phyloP scores from a whole-genome alignment of 2,888 invertebrate genomes.

The Linnaemya vulpina region DNA sequence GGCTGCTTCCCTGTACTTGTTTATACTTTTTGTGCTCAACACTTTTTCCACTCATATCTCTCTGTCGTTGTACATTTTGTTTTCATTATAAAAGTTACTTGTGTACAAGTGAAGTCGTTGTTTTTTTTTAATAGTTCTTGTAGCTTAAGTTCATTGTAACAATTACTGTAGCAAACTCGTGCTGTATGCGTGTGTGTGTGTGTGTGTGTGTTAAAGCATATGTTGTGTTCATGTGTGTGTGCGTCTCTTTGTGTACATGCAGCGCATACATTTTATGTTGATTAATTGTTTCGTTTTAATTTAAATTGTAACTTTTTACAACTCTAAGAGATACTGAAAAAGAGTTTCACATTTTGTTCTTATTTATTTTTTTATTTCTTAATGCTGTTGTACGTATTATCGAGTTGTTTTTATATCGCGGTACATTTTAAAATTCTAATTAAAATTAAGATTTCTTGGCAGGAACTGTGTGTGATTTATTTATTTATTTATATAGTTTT shows the following conservation, averaged over 20 bases:
- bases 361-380: conserved; percentile 1
- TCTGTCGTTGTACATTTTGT: neutral
- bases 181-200: neutral
- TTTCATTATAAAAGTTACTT: conserved; percentile 10
- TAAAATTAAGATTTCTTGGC: conserved; percentile 43
- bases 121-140: conserved; percentile 29
- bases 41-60: neutral
- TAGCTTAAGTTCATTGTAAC: conserved; percentile 53
- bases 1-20: conserved; percentile 44
- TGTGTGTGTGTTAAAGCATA: neutral
- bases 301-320: conserved; percentile 64
- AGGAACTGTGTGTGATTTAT: neutral
- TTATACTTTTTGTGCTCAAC: conserved; percentile 18
- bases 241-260: conserved; percentile 13
- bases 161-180: neutral
- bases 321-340: conserved; percentile 27
- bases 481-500: conserved; percentile 20
- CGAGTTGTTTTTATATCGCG: neutral
- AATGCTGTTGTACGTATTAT: neutral
- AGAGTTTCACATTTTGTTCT: conserved; percentile 13
- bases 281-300: conserved; percentile 70
- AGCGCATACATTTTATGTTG: conserved; percentile 59
- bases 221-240: conserved; percentile 13
- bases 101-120: conserved; percentile 19
- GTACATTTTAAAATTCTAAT: conserved; percentile 49